phyloP scores from a whole-genome alignment of 2,113 vertebrate genomes.

The Melanerpes formicivorus region DNA sequence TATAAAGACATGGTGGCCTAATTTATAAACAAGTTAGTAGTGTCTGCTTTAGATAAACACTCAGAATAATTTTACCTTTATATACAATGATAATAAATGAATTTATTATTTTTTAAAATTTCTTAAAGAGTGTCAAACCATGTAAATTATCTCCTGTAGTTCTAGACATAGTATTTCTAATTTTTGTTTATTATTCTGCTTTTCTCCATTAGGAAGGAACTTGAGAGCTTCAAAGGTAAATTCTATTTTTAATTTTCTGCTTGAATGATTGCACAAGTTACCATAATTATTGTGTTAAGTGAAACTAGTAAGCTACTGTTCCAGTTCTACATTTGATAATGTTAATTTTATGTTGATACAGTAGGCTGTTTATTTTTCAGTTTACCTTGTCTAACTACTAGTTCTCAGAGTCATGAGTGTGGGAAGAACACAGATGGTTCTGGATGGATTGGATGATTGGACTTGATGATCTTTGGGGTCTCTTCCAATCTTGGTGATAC shows the following conservation, averaged over 20 bases:
- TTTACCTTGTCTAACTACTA: not conserved
- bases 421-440: not conserved
- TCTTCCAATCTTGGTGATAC: no score
- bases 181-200: not conserved
- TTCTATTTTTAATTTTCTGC: constrained; percentile 25
- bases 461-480: no score
- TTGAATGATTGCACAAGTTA: not conserved
- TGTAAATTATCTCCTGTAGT: not conserved
- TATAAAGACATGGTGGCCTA: not conserved
- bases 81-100: not conserved
- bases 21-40: not conserved
- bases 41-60: not conserved
- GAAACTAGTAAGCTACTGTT: not conserved
- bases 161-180: not conserved
- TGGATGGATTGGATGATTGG: no score
- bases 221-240: constrained; percentile 92
- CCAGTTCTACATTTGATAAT: not conserved
- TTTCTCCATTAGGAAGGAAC: constrained; percentile 85
- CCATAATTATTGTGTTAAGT: not conserved
- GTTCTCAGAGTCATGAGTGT: not conserved
- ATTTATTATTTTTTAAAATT: not conserved
- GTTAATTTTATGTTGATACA: not conserved
- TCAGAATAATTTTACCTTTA: not conserved
- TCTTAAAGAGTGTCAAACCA: not conserved
- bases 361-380: not conserved